Base-by-base conservation (phyloP, 2,888 invertebrate species). In the Xanthia togata region DNA sequence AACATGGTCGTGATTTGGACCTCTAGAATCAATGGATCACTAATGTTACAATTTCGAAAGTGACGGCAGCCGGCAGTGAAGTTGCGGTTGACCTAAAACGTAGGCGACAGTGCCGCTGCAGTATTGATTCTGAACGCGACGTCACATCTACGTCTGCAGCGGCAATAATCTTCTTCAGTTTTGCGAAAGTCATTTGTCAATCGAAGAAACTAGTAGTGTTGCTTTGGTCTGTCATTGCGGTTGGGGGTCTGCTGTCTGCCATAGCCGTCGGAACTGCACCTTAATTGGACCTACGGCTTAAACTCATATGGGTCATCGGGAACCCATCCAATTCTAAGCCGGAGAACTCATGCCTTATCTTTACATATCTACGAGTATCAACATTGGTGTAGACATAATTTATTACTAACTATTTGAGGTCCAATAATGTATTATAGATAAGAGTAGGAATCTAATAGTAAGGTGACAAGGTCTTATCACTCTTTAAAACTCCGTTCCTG, bases 321-420 rank as follows among this genome's bases (percentile, higher is more conserved):
- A 38, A 73, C 73, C 75, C 73, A 76, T 79, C 71, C 1, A 38
- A 31, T 62, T 59, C 38, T n/a, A 73, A 41, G 53, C 70, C 68
- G 65, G 11, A 60, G 44, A 31, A 26, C 2, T 26, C 20, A 17
- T 2, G 20, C 9, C 74, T 77, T 83, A 88, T 53, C 57, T 53
- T 74, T 71, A 84, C 12, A 76, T 53, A 75, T 44, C 4, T 64
- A n/a, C n/a, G n/a, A n/a, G n/a, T n/a, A 64, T 44, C 44, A 78
- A 82, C 70, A 64, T 76, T 70, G 64, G 63, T 86, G 86, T 88
- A 88, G 83, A 86, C 78, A 88, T 88, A 82, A 82, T 88, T 41
- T 82, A n/a, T 73, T 86, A 87, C 20, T 38, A 6, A 41, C 79
- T 86, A 86, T 44, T 70, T 85, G 76, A 86, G 78, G 88, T 86